Percentiles rank a stretch among this genome's conserved stretches.
Conservation (phyloP, 2,797 vertebrate species). For the Schizopygopsis pylzovi region DNA sequence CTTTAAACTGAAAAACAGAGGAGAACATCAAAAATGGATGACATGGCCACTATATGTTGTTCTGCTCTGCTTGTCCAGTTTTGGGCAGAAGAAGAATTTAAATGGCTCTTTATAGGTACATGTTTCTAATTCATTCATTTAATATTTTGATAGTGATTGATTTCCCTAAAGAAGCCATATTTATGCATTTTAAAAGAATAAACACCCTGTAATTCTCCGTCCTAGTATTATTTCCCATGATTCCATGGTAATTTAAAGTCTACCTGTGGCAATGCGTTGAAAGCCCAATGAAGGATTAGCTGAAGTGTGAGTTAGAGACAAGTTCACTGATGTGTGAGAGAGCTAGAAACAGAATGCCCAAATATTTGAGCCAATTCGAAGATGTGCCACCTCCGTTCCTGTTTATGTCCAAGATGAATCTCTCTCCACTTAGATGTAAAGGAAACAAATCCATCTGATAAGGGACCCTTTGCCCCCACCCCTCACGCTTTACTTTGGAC, state of each 20-base stretch:
- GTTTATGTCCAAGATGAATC: constrained; percentile 76
- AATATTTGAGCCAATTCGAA: constrained; percentile 63
- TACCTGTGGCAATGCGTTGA: background rate
- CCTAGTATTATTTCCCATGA: background rate
- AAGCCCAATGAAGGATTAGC: constrained; percentile 9
- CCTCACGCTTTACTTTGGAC: constrained; percentile 66
- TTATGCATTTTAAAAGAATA: background rate
- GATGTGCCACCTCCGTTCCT: constrained; percentile 49
- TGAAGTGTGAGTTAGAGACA: constrained; percentile 26
- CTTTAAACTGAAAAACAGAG: constrained; percentile 37
- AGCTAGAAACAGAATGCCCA: constrained; percentile 69
- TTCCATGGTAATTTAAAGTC: background rate
- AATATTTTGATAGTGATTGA: background rate
- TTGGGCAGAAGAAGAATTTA: background rate
- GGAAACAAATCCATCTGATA: constrained; percentile 82
- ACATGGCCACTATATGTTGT: background rate
- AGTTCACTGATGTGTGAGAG: constrained; percentile 37
- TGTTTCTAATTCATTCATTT: background rate
- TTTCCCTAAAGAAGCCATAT: background rate
- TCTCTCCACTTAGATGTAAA: constrained; percentile 73
- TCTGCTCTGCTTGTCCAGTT: background rate
- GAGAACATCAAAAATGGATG: constrained; percentile 11
- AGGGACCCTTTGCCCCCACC: constrained; percentile 62
- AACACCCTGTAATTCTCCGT: background rate
- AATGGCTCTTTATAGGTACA: background rate